Evolutionary conservation across 2,113 vertebrate species (phyloP), one percentile per base, ranked within the genome.

Genomic region (Hiodon alosoides): DNA sequence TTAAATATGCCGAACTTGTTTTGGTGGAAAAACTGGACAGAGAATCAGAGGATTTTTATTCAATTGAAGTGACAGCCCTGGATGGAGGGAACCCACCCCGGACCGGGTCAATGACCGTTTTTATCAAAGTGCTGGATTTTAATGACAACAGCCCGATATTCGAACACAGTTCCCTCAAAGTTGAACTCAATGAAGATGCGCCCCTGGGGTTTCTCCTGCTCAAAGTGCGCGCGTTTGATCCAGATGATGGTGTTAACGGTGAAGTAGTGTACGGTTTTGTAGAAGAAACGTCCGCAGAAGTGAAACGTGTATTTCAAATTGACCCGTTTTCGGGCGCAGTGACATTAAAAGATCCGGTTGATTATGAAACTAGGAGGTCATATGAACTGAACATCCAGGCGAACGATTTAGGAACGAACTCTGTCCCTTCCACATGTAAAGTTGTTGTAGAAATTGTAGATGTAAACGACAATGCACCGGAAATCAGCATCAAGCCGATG

Each of bases 71-170:
- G 14, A 89, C 77, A 1, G 92, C 85, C 0, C 66, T 47, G 2
- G 92, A 87, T 0, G 74, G 87, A 6, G 90, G 90, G 14, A 50
- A 0, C 0, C 80, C 85, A 11, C 58, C 82, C 5, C 76, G 69
- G 75, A 87, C 84, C 0, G 89, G 90, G 0, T 85, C 85, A 0
- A 84, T 88, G 72, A 80, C 76, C 0, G 83, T 92, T 2, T 13
- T 80, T 3, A 80, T 93, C 59, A 86, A 80, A 78, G 90, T 93
- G 55, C 61, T 91, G 78, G 90, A 93, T 76, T 90, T 80, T 8
- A 93, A 93, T 9, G 91, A 93, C 78, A 92, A 93, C 86, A 90
- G 89, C 59, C 91, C 90, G 2, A 84, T 81, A 0, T 93, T 92
- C 71, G 88, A 90, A 8, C 89, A 89, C 79, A 82, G 75, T 78